These are phyloP conservation scores for Hydrophis major DNA, from an alignment of 2,797 vertebrate genomes.

Conservation along the genomic window DNA sequence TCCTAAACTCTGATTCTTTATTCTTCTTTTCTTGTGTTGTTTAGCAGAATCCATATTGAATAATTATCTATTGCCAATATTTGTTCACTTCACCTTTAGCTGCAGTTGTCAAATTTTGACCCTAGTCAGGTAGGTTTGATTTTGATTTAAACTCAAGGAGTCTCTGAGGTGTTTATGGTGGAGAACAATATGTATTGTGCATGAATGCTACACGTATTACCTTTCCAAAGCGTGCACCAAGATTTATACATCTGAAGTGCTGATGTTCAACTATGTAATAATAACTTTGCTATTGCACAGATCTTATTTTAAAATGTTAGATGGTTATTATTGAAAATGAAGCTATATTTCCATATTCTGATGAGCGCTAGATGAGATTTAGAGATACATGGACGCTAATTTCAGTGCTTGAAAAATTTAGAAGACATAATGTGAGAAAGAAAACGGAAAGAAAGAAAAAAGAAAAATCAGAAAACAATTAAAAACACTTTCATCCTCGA, in stretches of 20 bases:
- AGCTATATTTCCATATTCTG: not conserved
- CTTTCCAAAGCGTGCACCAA: not conserved
- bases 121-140: not conserved
- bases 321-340: not conserved
- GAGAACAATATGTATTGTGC: not conserved
- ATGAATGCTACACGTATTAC: not conserved
- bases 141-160: not conserved
- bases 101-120: not conserved
- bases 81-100: not conserved
- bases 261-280: not conserved
- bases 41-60: not conserved
- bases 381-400: not conserved
- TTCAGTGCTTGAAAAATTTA: not conserved
- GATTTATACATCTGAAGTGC: not conserved
- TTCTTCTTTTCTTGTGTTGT: not conserved
- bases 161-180: not conserved
- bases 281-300: not conserved
- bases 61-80: not conserved
- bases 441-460: no score
- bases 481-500: no score
- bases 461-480: no score
- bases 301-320: not conserved
- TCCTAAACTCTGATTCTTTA: not conserved
- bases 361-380: not conserved
- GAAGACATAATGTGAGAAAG: not conserved